phyloP scores from a whole-genome alignment of 2,888 invertebrate species.

The Mythimna ferrago region DNA sequence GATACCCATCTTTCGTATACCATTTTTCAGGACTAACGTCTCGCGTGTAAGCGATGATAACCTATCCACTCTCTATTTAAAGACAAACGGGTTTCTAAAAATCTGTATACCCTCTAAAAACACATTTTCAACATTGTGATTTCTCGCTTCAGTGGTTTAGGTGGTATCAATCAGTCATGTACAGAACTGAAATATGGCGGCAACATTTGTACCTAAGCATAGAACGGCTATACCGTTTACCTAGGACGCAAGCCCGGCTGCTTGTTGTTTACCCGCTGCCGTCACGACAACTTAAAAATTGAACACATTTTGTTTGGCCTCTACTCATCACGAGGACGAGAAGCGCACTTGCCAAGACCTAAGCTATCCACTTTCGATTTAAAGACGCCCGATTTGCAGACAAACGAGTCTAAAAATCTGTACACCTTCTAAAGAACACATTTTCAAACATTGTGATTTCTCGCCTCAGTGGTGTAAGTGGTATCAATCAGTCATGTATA shows the following conservation, averaged over 20 bases:
- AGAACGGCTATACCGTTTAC: neutral
- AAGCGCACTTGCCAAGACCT: too few species aligned
- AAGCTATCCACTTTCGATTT: too few species aligned
- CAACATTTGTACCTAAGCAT: constrained; percentile 16
- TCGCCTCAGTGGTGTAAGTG: neutral
- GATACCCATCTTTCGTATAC: too few species aligned
- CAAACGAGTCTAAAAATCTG: neutral
- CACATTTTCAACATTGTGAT: neutral
- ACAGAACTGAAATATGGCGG: constrained; percentile 21
- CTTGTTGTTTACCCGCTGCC: constrained; percentile 38
- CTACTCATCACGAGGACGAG: too few species aligned
- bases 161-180: constrained; percentile 16
- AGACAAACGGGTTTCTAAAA: neutral
- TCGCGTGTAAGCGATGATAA: too few species aligned
- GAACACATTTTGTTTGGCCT: constrained; percentile 18
- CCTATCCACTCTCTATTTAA: too few species aligned
- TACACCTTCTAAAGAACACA: neutral
- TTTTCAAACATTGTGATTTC: neutral
- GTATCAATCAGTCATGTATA: constrained; percentile 17
- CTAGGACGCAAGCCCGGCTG: constrained; percentile 14
- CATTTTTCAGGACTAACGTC: too few species aligned
- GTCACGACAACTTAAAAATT: constrained; percentile 61
- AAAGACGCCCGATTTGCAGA: too few species aligned
- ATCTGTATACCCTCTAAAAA: neutral
- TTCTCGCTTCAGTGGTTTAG: neutral